A percentile compares a stretch with the other conserved stretches of the same genome.
phyloP scores from a whole-genome alignment of 2,888 invertebrate genomes.

The Oscheius sp. region DNA sequence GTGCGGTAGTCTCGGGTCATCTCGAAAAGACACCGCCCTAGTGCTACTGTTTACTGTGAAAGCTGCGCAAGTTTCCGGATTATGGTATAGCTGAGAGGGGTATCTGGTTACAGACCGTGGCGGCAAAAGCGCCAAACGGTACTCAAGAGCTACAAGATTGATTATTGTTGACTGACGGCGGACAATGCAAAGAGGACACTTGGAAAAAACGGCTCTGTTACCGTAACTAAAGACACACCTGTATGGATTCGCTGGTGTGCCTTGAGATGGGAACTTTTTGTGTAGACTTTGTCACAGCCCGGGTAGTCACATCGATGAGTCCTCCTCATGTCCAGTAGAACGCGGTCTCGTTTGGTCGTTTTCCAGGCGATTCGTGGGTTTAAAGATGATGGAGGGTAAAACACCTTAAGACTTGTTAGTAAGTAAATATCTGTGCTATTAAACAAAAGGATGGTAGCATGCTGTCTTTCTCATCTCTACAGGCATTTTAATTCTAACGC shows the following conservation, averaged over 20 bases:
- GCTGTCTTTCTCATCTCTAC: no score
- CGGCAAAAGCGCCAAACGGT: conserved; percentile 37
- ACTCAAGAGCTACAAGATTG: conserved; percentile 37
- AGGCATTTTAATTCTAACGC: no score
- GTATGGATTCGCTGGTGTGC: conserved; percentile 69
- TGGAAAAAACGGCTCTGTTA: conserved; percentile 7
- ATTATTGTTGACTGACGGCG: conserved; percentile 35
- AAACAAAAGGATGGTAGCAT: no score
- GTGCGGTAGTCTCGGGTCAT: conserved; percentile 34
- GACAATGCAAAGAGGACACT: conserved; percentile 28
- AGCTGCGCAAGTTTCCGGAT: conserved; percentile 30
- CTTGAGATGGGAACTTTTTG: conserved; percentile 70
- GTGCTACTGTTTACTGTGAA: conserved; percentile 30
- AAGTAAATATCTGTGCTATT: background rate
- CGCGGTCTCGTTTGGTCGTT: conserved; percentile 44
- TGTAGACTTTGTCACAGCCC: conserved; percentile 70
- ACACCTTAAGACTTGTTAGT: conserved; percentile 21
- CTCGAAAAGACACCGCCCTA: conserved; percentile 28
- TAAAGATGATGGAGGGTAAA: conserved; percentile 34
- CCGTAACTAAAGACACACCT: conserved; percentile 51
- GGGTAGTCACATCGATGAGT: conserved; percentile 54
- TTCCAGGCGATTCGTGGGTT: conserved; percentile 24
- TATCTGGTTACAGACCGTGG: conserved; percentile 23
- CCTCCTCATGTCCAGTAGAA: conserved; percentile 53
- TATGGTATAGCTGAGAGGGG: conserved; percentile 25